A percentile compares a stretch with the other conserved stretches of the same genome.
phyloP scores from a whole-genome alignment of 2,797 vertebrate species.

The Strix occidentalis region DNA sequence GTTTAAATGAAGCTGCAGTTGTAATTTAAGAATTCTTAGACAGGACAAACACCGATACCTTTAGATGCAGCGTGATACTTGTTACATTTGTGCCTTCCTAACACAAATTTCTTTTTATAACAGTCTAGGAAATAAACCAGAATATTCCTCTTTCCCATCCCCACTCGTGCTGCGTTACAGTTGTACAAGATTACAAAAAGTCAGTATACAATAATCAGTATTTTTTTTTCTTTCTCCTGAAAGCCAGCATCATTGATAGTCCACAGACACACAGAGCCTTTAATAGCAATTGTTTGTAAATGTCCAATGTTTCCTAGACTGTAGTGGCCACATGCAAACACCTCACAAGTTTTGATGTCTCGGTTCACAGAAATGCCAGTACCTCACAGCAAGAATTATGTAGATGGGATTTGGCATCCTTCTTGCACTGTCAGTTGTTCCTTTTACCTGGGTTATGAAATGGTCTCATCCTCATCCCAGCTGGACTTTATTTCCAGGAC shows the following conservation, averaged over 20 bases:
- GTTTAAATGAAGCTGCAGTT: conserved; percentile 98
- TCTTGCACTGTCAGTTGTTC: conserved; percentile 78
- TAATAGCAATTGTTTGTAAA: conserved; percentile 85
- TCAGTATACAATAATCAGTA: conserved; percentile 95
- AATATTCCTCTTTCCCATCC: conserved; percentile 81
- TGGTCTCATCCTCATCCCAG: conserved; percentile 81
- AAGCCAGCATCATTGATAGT: conserved; percentile 87
- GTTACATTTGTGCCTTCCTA: conserved; percentile 93
- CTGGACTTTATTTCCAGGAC: conserved; percentile 64
- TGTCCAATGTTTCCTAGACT: conserved; percentile 90
- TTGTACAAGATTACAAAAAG: conserved; percentile 98
- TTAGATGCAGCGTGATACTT: conserved; percentile 99
- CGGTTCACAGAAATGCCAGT: conserved; percentile 73
- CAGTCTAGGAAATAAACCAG: conserved; percentile 91
- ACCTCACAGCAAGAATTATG: conserved; percentile 80
- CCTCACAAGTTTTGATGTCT: conserved; percentile 87
- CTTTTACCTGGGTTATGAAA: conserved; percentile 77
- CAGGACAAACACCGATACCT: conserved; percentile 88
- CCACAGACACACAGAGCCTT: conserved; percentile 78
- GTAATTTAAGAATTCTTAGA: conserved; percentile 95
- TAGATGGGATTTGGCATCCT: conserved; percentile 80
- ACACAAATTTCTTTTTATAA: conserved; percentile 87
- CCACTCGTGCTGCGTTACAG: conserved; percentile 90
- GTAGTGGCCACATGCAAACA: conserved; percentile 99
- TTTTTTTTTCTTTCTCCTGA: conserved; percentile 83